These are phyloP conservation scores for Drosophila quadrilineata DNA, from an alignment of 1,140 invertebrate genomes.

Conservation along the genomic window DNA sequence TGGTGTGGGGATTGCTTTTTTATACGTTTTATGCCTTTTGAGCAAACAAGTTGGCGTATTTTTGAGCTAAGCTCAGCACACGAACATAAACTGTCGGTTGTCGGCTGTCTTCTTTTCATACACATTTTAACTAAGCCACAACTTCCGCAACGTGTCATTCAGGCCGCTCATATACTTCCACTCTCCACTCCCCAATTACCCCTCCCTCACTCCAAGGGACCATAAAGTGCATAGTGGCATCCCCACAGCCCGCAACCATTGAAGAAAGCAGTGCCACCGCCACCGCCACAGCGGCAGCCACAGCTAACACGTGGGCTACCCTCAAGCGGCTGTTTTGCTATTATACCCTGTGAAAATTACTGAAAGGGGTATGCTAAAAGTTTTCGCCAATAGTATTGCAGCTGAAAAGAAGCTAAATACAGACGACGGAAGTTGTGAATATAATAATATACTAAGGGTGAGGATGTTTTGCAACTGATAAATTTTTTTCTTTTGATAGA, in stretches of 20 bases:
- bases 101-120: constrained; percentile 37
- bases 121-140: constrained; percentile 64
- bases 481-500: too few relatives aligned
- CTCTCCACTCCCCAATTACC: not conserved
- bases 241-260: too few relatives aligned
- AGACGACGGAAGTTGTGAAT: too few relatives aligned
- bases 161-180: constrained; percentile 47
- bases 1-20: constrained; percentile 24
- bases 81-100: constrained; percentile 59
- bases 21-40: constrained; percentile 76
- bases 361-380: too few relatives aligned
- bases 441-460: too few relatives aligned
- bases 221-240: constrained; percentile 9
- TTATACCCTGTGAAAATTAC: constrained; percentile 19
- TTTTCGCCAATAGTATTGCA: too few relatives aligned
- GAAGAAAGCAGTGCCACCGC: too few relatives aligned
- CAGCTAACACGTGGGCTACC: not conserved
- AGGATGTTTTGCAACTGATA: too few relatives aligned
- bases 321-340: constrained; percentile 4
- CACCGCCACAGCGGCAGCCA: too few relatives aligned
- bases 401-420: too few relatives aligned
- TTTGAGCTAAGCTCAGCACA: constrained; percentile 61
- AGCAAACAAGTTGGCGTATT: constrained; percentile 76
- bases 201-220: not conserved
- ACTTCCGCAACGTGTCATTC: constrained; percentile 75